A percentile compares a stretch with the other conserved stretches of the same genome.
phyloP scores from a whole-genome alignment of 2,797 vertebrate species.

The Cryptoprocta ferox region DNA sequence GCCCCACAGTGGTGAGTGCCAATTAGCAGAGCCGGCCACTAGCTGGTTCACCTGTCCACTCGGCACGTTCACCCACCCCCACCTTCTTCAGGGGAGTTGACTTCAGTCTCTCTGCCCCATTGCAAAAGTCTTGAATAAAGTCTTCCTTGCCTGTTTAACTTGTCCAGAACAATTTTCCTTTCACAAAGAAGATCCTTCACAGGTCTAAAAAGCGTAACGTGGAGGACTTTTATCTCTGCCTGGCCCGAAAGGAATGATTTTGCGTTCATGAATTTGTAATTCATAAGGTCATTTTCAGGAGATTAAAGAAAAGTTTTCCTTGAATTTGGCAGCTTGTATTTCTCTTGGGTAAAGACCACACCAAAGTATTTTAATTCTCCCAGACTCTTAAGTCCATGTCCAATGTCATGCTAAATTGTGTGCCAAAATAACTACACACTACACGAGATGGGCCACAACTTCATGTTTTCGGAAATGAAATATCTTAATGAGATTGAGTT shows the following conservation, averaged over 20 bases:
- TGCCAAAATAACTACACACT: background rate
- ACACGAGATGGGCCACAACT: background rate
- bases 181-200: background rate
- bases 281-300: background rate
- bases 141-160: background rate
- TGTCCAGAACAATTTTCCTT: background rate
- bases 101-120: background rate
- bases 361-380: background rate
- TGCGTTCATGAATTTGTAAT: background rate
- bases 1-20: too few species aligned
- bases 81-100: background rate
- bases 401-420: background rate
- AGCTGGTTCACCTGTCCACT: accelerated
- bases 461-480: background rate
- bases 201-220: background rate
- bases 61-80: background rate
- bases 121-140: background rate
- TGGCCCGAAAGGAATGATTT: background rate
- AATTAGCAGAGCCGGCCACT: accelerated
- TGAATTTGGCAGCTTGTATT: background rate
- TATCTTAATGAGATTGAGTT: background rate
- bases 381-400: background rate
- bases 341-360: background rate
- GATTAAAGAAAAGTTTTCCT: background rate
- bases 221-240: background rate